phyloP scores from a whole-genome alignment of 2,797 vertebrate genomes.

The Enteromius anoplus region DNA sequence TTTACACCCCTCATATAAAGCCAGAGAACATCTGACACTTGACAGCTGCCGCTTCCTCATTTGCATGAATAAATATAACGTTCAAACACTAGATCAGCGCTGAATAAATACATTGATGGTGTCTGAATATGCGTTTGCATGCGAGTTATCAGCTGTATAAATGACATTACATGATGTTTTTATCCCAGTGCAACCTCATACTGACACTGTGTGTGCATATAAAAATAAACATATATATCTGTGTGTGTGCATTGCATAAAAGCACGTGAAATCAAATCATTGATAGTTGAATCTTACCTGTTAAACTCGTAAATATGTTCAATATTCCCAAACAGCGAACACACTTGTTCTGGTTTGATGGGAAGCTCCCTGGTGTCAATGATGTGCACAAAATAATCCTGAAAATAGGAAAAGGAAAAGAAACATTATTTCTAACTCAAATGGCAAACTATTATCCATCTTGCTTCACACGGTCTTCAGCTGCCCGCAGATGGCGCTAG shows the following conservation, averaged over 20 bases:
- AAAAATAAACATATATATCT: neutral
- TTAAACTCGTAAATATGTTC: slow-evolving; percentile 97
- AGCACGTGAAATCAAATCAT: neutral
- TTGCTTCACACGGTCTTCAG: neutral
- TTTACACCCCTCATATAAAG: neutral
- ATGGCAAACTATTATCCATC: neutral
- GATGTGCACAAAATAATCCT: slow-evolving; percentile 96
- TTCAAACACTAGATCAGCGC: neutral
- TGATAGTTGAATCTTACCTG: slow-evolving; percentile 76
- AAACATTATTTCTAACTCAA: neutral
- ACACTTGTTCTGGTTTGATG: slow-evolving; percentile 91
- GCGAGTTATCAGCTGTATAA: neutral
- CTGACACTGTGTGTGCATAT: neutral
- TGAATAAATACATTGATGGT: neutral
- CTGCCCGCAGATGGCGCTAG: slow-evolving; percentile 39
- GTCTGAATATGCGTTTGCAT: neutral
- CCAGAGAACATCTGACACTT: neutral
- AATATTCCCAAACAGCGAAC: slow-evolving; percentile 94
- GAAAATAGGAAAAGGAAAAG: slow-evolving; percentile 35
- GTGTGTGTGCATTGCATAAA: neutral
- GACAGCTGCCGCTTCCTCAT: neutral
- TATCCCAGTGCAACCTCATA: neutral
- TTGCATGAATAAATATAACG: neutral
- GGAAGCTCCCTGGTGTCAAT: slow-evolving; percentile 86
- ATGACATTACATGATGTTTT: neutral